A percentile compares a stretch with the other conserved stretches of the same genome.
phyloP scores from a whole-genome alignment of 2,113 vertebrate genomes.

The Callipepla californica region DNA sequence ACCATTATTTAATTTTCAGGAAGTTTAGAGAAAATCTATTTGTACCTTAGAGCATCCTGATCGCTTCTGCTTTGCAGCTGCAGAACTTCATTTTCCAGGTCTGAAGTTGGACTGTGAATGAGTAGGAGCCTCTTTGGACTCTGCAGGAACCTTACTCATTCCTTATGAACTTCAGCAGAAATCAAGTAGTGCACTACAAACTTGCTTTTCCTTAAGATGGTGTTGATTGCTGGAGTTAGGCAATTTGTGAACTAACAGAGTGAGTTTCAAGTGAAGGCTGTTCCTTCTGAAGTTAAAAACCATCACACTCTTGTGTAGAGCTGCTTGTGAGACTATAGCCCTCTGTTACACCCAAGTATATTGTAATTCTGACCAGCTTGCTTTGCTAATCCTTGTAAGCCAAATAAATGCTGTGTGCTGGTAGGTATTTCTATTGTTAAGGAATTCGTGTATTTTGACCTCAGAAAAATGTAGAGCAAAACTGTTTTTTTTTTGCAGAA shows the following conservation, averaged over 20 bases:
- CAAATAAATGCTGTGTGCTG: not conserved
- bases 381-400: not conserved
- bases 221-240: not conserved
- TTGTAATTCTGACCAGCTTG: not conserved
- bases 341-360: not conserved
- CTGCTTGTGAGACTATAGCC: not conserved
- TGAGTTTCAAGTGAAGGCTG: not conserved
- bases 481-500: not conserved
- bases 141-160: not conserved
- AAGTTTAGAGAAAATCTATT: not conserved
- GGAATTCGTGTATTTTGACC: not conserved
- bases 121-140: not conserved
- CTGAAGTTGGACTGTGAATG: not conserved
- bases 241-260: not conserved
- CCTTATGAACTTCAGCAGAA: not conserved
- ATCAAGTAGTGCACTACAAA: not conserved
- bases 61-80: not conserved
- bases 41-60: not conserved
- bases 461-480: not conserved
- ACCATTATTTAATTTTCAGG: too few relatives aligned
- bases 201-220: not conserved
- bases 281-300: not conserved
- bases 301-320: accelerated
- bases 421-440: not conserved
- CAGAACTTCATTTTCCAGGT: not conserved